These are phyloP conservation scores for Hippoglossus stenolepis DNA, from an alignment of 2,113 vertebrate species.

Conservation along the genomic window DNA sequence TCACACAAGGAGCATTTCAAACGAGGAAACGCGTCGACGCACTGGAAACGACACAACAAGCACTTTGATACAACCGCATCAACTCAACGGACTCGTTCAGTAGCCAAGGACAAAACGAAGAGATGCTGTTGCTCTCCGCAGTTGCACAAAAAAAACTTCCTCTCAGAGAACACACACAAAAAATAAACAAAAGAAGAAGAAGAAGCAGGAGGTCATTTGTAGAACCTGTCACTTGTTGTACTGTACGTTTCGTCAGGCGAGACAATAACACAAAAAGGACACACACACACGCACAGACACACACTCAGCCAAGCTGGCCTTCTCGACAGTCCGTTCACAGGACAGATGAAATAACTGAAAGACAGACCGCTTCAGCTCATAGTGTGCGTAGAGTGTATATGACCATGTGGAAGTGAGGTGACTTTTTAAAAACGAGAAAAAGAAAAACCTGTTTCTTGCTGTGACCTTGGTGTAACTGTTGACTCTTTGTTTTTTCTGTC, in stretches of 20 bases:
- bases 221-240: slow-evolving; percentile 55
- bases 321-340: slow-evolving; percentile 52
- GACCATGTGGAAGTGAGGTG: slow-evolving; percentile 87
- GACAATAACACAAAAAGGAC: slow-evolving; percentile 33
- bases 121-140: slow-evolving; percentile 37
- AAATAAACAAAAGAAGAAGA: slow-evolving; percentile 7
- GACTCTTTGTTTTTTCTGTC: slow-evolving; percentile 78
- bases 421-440: slow-evolving; percentile 60
- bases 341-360: slow-evolving; percentile 88
- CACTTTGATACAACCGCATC: slow-evolving; percentile 80
- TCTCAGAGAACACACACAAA: slow-evolving; percentile 26
- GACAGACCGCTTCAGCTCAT: slow-evolving; percentile 86
- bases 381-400: slow-evolving; percentile 86
- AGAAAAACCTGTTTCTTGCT: slow-evolving; percentile 86
- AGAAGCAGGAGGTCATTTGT: slow-evolving; percentile 31
- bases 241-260: slow-evolving; percentile 60
- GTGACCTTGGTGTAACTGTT: slow-evolving; percentile 93
- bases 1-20: slow-evolving; percentile 9
- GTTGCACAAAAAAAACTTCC: slow-evolving; percentile 54
- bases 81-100: slow-evolving; percentile 55
- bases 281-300: slow-evolving; percentile 23
- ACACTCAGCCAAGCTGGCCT: slow-evolving; percentile 72
- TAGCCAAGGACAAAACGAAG: slow-evolving; percentile 61
- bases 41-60: slow-evolving; percentile 82
- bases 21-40: slow-evolving; percentile 59